Evolutionary conservation across 2,113 vertebrate species (phyloP).

Genomic region (Oryctolagus cuniculus): DNA sequence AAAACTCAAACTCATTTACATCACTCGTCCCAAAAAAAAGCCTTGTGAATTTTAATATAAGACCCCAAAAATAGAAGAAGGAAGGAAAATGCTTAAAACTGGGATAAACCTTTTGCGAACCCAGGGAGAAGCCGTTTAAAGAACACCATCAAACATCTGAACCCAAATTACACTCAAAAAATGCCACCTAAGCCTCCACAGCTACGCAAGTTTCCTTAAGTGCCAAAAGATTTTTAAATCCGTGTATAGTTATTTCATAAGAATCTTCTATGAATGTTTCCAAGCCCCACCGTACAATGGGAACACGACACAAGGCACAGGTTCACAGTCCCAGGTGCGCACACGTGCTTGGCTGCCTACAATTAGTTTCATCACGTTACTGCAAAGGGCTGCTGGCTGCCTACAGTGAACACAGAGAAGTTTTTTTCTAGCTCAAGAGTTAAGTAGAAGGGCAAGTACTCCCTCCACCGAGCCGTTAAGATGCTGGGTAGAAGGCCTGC

Average conservation of each 20-base stretch:
- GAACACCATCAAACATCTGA: slow-evolving; percentile 5
- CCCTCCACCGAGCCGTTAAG: too few relatives aligned
- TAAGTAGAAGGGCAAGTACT: background rate
- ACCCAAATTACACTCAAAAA: slow-evolving; percentile 28
- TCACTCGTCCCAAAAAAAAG: background rate
- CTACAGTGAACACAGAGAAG: background rate
- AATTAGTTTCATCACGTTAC: background rate
- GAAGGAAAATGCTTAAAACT: background rate
- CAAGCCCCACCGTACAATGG: background rate
- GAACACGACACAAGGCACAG: background rate
- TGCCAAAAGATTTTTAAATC: too few relatives aligned
- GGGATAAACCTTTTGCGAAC: slow-evolving; percentile 44
- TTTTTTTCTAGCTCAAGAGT: slow-evolving; percentile 1
- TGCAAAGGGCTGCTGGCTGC: background rate
- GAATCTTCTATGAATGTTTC: too few relatives aligned
- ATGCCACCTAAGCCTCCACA: background rate
- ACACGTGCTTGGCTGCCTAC: background rate
- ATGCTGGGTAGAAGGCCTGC: too few relatives aligned
- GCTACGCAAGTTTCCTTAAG: background rate
- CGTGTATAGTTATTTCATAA: background rate
- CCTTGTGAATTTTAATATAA: slow-evolving; percentile 14
- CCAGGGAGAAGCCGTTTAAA: slow-evolving; percentile 3
- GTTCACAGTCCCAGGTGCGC: accelerated
- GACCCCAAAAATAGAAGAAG: background rate
- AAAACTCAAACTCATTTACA: slow-evolving; percentile 17